A percentile compares a stretch with the other conserved stretches of the same genome.
phyloP scores from a whole-genome alignment of 2,113 vertebrate genomes.

The Melanostigma gelatinosum region DNA sequence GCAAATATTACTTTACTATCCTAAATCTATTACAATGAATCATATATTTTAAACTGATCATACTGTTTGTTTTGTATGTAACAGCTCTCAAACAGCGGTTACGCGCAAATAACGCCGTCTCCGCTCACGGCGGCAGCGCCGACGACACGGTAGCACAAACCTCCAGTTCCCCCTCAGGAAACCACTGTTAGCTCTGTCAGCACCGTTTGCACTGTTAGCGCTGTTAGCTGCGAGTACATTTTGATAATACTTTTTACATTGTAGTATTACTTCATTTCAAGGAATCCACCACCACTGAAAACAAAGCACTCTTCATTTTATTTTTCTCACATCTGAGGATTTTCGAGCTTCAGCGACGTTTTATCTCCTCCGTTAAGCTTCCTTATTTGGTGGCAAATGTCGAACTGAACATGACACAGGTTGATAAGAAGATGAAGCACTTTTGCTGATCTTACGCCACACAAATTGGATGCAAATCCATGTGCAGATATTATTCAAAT shows the following conservation, averaged over 20 bases:
- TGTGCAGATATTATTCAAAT: constrained; percentile 64
- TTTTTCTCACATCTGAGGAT: background rate
- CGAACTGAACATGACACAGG: background rate
- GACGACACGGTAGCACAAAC: too few relatives aligned
- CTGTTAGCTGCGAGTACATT: background rate
- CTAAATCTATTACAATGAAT: background rate
- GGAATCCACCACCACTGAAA: background rate
- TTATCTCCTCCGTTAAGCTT: background rate
- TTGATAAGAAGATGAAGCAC: constrained; percentile 24
- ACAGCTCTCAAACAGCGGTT: too few relatives aligned
- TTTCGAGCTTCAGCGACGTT: background rate
- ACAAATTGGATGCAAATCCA: constrained; percentile 75
- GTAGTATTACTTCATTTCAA: background rate
- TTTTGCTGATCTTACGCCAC: constrained; percentile 44
- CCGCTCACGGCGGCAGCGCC: too few relatives aligned
- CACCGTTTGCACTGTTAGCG: too few relatives aligned
- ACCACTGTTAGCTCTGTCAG: too few relatives aligned
- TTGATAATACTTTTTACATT: background rate
- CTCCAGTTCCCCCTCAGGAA: too few relatives aligned
- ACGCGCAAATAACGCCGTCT: too few relatives aligned
- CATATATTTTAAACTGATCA: background rate
- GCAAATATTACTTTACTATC: background rate
- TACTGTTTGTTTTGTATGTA: background rate
- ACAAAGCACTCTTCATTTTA: background rate
- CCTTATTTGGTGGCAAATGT: constrained; percentile 25